Evolutionary conservation across 2,797 vertebrate genomes (phyloP).

Genomic region (Phalanger gymnotis): DNA sequence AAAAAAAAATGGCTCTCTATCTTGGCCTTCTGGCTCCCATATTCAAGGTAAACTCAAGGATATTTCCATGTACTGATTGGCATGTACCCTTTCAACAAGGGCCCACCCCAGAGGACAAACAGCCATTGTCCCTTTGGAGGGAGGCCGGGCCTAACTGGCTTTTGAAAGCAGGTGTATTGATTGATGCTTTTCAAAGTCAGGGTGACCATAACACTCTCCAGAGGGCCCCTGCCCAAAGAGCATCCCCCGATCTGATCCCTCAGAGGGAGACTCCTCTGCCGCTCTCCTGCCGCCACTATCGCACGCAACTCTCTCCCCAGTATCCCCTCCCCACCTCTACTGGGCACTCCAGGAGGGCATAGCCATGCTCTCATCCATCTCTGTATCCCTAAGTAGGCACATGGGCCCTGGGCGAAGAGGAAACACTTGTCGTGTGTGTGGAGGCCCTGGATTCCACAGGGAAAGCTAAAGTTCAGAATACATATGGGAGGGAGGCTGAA

Average conservation of each 20-base stretch:
- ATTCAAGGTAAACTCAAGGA: neutral
- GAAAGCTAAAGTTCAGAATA: neutral
- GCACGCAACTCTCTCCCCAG: too few species aligned
- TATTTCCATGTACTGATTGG: neutral
- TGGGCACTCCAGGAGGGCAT: too few species aligned
- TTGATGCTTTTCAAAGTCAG: neutral
- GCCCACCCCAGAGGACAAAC: neutral
- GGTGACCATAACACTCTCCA: neutral
- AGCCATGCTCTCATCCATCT: too few species aligned
- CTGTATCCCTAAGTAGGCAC: too few species aligned
- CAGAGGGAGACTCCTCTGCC: neutral
- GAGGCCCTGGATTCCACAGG: neutral
- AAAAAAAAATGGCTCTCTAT: neutral
- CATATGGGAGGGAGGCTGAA: neutral
- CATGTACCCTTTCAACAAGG: neutral
- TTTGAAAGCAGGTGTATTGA: neutral
- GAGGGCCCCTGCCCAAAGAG: too few species aligned
- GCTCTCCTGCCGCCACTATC: neutral
- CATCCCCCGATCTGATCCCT: too few species aligned
- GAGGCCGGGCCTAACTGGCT: neutral
- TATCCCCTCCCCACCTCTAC: too few species aligned
- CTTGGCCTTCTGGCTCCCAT: neutral
- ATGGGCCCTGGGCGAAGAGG: neutral
- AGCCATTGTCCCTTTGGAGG: neutral
- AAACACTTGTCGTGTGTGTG: fast-evolving